Conservation (phyloP, 2,113 vertebrate species). For the Chelonoidis abingdonii region DNA sequence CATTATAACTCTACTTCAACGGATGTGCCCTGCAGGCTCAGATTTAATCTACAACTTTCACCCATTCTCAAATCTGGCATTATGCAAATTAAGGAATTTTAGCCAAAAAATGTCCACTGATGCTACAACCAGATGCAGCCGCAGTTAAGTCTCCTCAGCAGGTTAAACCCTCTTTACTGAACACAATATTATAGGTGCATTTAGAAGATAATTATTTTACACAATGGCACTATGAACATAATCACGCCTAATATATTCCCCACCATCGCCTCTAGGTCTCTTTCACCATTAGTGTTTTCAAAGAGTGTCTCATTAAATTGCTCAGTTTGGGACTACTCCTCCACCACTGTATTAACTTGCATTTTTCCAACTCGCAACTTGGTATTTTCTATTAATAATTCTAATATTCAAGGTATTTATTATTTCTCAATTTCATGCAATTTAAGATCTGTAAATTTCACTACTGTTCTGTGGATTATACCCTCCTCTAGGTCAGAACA, state of each 20-base stretch:
- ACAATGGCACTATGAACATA: background rate
- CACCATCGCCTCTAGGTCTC: background rate
- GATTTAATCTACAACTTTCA: background rate
- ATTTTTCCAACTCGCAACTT: background rate
- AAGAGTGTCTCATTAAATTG: background rate
- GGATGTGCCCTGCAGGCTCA: background rate
- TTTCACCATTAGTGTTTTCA: background rate
- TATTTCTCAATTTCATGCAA: background rate
- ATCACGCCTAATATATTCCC: background rate
- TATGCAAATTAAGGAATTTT: background rate
- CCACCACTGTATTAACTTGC: background rate
- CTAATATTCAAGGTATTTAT: background rate
- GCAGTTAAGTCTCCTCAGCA: background rate
- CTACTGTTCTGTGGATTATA: background rate
- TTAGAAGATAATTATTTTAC: rapidly evolving
- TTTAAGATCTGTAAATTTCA: background rate
- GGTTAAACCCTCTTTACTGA: background rate
- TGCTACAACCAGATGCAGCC: background rate
- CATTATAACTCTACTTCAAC: background rate
- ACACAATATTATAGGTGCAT: background rate
- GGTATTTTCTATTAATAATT: background rate
- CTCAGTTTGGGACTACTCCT: background rate
- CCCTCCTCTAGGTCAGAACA: background rate
- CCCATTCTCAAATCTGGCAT: background rate
- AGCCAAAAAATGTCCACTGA: background rate